Percentiles rank a stretch among this genome's conserved stretches.
Conservation (phyloP, 2,113 vertebrate species). For the Thomomys bottae region DNA sequence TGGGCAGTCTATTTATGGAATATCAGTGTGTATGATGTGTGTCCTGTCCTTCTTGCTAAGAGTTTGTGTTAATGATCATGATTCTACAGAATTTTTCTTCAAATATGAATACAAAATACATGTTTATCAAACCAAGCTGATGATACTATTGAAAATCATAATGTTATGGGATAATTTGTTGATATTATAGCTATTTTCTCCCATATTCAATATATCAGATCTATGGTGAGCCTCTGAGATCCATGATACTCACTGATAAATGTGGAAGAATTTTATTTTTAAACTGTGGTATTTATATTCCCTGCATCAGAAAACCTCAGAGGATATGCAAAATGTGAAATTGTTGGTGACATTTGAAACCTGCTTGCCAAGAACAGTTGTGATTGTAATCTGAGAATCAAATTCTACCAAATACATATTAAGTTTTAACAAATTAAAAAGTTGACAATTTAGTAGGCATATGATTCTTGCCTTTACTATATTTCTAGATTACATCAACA, state of each 20-base stretch:
- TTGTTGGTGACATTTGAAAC: background rate
- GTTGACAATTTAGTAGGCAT: background rate
- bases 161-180: background rate
- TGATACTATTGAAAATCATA: background rate
- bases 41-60: background rate
- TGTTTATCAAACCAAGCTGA: background rate
- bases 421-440: background rate
- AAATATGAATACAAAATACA: background rate
- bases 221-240: background rate
- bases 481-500: background rate
- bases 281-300: background rate
- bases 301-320: background rate
- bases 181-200: background rate
- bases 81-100: background rate
- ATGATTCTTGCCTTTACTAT: background rate
- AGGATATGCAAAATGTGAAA: background rate
- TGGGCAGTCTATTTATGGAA: background rate
- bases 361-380: background rate
- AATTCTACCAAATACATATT: slow-evolving; percentile 3
- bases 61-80: background rate
- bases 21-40: background rate
- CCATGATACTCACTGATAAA: background rate
- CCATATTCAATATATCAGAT: background rate
- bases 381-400: background rate
- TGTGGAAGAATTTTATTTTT: background rate